A percentile compares a stretch with the other conserved stretches of the same genome.
phyloP scores from a whole-genome alignment of 2,888 invertebrate genomes.

The Apamea crenata region DNA sequence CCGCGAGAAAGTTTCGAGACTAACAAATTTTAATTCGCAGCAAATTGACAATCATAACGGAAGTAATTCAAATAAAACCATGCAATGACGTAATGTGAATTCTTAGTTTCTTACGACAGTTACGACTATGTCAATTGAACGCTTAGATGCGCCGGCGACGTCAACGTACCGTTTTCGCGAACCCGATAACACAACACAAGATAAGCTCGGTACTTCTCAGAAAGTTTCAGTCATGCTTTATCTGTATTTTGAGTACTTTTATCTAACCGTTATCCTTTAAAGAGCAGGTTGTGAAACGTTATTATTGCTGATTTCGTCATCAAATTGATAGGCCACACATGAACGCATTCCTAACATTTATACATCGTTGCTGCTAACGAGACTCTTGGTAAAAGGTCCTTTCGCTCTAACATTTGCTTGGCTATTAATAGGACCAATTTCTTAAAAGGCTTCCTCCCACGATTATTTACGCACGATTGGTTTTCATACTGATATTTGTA shows the following conservation, averaged over 20 bases:
- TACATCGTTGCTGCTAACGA: conserved; percentile 3
- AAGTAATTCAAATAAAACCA: conserved; percentile 54
- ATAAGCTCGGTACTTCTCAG: conserved; percentile 63
- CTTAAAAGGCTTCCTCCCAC: conserved; percentile 43
- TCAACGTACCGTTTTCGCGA: conserved; percentile 51
- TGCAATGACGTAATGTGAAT: conserved; percentile 61
- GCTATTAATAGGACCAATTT: conserved; percentile 36
- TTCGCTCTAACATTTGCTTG: conserved; percentile 23
- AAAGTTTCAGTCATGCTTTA: conserved; percentile 55
- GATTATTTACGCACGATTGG: conserved; percentile 28
- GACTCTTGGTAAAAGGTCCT: conserved; percentile 4
- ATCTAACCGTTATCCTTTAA: conserved; percentile 45
- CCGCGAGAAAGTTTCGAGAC: conserved; percentile 52
- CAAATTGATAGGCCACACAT: conserved; percentile 23
- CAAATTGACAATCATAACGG: conserved; percentile 48
- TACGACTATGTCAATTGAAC: conserved; percentile 59
- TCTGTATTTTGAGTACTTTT: conserved; percentile 50
- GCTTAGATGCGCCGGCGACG: conserved; percentile 44
- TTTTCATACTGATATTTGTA: conserved; percentile 31
- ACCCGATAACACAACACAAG: conserved; percentile 61
- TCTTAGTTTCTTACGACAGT: conserved; percentile 54
- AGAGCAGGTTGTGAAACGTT: conserved; percentile 43
- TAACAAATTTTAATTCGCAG: conserved; percentile 38
- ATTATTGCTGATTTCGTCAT: conserved; percentile 21
- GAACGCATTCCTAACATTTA: conserved; percentile 1